Base-by-base conservation (phyloP, 2,113 vertebrate genomes). In the Pseudolaguvia tuberculata region DNA sequence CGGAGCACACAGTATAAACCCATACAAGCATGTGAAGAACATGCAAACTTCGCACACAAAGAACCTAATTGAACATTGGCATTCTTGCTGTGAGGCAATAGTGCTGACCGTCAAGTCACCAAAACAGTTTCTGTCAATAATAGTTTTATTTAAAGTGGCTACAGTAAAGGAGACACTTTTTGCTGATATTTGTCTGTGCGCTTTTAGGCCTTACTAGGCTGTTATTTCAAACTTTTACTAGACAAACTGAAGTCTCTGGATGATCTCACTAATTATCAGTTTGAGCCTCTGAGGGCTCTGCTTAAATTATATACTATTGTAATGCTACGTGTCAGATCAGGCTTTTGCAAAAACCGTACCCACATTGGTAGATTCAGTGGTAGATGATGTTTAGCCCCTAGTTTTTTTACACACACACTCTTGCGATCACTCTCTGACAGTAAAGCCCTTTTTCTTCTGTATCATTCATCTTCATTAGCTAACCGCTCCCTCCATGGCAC, bases 391-490 rank as follows among this genome's bases (percentile, higher is more conserved):
- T 78, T 58, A 58, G 58, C 53, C 58, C 52, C 69, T 31, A 35
- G 73, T 63, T n/a, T 21, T 35, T 35, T 35, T 6, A n/a, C n/a
- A n/a, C n/a, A n/a, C 31, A 27, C n/a, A 12, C 68, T 58, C 48
- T 47, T 39, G 45, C 39, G 45, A 50, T 69, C 56, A 45, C 17
- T 14, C 23, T 70, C 51, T 66, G 76, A 82, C 81, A 81, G 71
- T 71, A 45, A 59, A 20, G 56, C 25, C 50, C 72, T 70, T 57
- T 72, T 53, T 50, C 62, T 75, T n/a, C 71, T 29, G 39, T 72
- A 75, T 51, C 80, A 86, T 86, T 85, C 79, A 82, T 85, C 83
- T 86, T 86, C 83, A 86, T 86, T 83, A 86, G 78, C 73, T 70
- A 75, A 62, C 68, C 73, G 76, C 73, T 79, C 70, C 78, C 79